Percentiles rank a stretch among this genome's conserved stretches.
Conservation (phyloP, 53 echinoderm and acorn worm species). For the Holothuria scabra region DNA sequence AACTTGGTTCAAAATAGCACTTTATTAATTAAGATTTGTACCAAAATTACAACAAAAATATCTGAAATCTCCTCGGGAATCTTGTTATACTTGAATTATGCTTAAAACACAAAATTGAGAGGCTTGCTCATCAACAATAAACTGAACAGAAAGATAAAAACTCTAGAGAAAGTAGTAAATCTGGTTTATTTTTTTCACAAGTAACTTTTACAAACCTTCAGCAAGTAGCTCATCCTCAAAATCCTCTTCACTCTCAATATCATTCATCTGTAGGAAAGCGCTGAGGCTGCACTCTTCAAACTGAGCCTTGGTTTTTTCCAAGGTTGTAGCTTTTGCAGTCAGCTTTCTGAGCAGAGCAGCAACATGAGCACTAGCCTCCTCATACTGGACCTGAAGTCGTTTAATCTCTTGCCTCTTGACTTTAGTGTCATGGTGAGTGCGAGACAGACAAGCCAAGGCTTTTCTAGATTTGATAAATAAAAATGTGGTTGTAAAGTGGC, state of each 20-base stretch:
- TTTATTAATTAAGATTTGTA: too few species aligned
- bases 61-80: too few species aligned
- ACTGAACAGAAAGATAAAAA: too few species aligned
- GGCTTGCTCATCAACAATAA: too few species aligned
- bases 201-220: conserved; percentile 43
- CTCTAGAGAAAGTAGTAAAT: too few species aligned
- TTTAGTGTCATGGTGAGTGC: conserved; percentile 86
- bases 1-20: too few species aligned
- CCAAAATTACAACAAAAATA: too few species aligned
- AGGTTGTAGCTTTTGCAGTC: conserved; percentile 75
- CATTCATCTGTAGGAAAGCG: conserved; percentile 96
- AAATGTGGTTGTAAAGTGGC: neutral
- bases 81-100: too few species aligned
- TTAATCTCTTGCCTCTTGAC: conserved; percentile 86
- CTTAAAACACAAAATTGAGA: too few species aligned
- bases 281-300: conserved; percentile 79
- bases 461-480: conserved; percentile 56
- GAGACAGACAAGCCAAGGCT: conserved; percentile 79
- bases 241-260: conserved; percentile 94
- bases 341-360: conserved; percentile 77
- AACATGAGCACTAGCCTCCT: conserved; percentile 76
- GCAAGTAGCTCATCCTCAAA: conserved; percentile 67
- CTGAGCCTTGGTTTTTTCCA: conserved; percentile 85
- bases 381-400: conserved; percentile 81
- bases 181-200: too few species aligned